Percentiles rank a stretch among this genome's conserved stretches.
Conservation (phyloP, 2,888 invertebrate species). For the Gasteruption jaculator region DNA sequence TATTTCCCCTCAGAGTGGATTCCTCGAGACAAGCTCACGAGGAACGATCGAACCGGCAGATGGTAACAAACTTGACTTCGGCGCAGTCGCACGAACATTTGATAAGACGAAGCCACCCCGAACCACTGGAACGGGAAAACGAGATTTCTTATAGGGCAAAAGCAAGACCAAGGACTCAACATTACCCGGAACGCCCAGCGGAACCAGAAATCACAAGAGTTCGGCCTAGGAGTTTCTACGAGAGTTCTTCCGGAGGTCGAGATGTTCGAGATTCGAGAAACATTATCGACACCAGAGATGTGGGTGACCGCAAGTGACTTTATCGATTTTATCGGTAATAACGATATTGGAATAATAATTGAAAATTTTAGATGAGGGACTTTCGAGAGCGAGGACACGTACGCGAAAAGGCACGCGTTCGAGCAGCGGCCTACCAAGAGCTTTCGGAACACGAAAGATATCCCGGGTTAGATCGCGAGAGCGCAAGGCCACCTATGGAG, state of each 20-base stretch:
- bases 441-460: conserved; percentile 56
- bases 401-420: conserved; percentile 40
- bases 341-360: no score
- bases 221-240: conserved; percentile 48
- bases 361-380: conserved; percentile 29
- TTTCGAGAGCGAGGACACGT: conserved; percentile 36
- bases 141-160: conserved; percentile 37
- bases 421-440: conserved; percentile 52
- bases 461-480: conserved; percentile 55
- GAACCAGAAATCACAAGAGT: conserved; percentile 40
- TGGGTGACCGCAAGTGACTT: no score
- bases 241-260: conserved; percentile 40
- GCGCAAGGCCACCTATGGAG: conserved; percentile 42
- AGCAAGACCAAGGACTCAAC: conserved; percentile 39
- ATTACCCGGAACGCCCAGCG: conserved; percentile 38
- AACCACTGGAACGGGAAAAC: conserved; percentile 38
- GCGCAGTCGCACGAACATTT: conserved; percentile 29
- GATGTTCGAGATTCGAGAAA: conserved; percentile 42
- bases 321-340: not conserved
- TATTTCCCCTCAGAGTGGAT: conserved; percentile 27
- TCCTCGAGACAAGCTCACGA: conserved; percentile 37
- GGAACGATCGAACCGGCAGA: conserved; percentile 35
- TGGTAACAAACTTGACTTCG: conserved; percentile 28
- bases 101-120: conserved; percentile 38
- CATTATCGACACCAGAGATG: conserved; percentile 36